Evolutionary conservation across 2,113 vertebrate genomes (phyloP), one percentile per base, ranked within the genome.

Genomic region (Illadopsis cleaveri): DNA sequence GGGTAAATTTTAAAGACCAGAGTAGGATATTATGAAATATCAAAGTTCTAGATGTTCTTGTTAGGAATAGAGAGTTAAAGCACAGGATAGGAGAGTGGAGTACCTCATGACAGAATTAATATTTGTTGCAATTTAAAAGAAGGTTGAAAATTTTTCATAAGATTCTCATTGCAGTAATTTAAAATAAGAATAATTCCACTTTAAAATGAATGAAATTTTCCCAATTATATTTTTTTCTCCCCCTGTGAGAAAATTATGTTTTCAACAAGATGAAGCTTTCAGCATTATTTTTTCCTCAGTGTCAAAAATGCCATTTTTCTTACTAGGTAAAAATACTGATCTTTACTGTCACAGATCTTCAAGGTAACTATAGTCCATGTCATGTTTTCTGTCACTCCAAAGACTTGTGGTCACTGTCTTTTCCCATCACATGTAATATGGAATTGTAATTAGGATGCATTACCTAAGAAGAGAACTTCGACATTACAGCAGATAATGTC

Each of bases 111-210:
- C 50, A 91, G 7, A 87, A 81, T 48, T 58, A 24, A 3, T 21
- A 84, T 84, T 71, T 70, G 6, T 73, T 94, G 11, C 21, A 71
- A 28, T 37, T 45, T 78, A 33, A 71, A 86, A 68, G 3, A 2
- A 12, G 4, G 11, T 5, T 42, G 22, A 53, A 73, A 21, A 2
- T 0, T 17, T 15, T 47, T 33, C 6, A 1, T 47, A 31, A 20
- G 7, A 11, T 47, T 54, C 7, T 68, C 8, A 66, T 47, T 87
- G 7, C 20, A 31, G 12, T 35, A 2, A 75, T 51, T 75, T 81
- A 68, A 83, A 81, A 42, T 45, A 85, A 33, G 70, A 77, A 42
- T 33, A 81, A 65, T 33, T 48, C 7, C 6, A 78, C 15, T 58
- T 66, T 22, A 33, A 90, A 58, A 76, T 37, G 0, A 73, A 80